Evolutionary conservation across 2,888 invertebrate species (phyloP).

Genomic region (Asteroscopus sphinx): DNA sequence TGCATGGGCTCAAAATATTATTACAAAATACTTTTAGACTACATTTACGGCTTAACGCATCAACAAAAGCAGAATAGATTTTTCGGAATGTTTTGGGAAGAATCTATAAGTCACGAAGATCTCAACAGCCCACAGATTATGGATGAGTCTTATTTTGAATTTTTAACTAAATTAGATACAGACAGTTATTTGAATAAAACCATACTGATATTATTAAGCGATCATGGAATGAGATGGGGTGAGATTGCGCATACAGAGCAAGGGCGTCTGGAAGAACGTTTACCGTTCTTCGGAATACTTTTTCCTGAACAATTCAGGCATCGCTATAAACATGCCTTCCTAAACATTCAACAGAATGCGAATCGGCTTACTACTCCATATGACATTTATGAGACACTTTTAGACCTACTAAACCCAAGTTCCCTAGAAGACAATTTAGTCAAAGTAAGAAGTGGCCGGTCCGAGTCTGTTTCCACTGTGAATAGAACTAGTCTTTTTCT

Average conservation of each 20-base stretch:
- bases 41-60: slow-evolving; percentile 90
- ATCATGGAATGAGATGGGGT: slow-evolving; percentile 97
- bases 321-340: slow-evolving; percentile 89
- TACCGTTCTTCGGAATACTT: slow-evolving; percentile 93
- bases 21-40: slow-evolving; percentile 92
- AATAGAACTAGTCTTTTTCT: slow-evolving; percentile 93
- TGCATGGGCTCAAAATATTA: slow-evolving; percentile 92
- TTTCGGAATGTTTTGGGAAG: slow-evolving; percentile 95
- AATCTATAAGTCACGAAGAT: slow-evolving; percentile 94
- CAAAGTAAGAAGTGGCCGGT: slow-evolving; percentile 66
- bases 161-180: slow-evolving; percentile 86
- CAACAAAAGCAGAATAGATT: slow-evolving; percentile 88
- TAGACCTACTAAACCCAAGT: slow-evolving; percentile 90
- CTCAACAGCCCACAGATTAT: slow-evolving; percentile 93
- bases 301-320: slow-evolving; percentile 92
- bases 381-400: slow-evolving; percentile 94
- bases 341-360: slow-evolving; percentile 91
- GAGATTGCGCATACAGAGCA: slow-evolving; percentile 94
- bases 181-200: slow-evolving; percentile 90
- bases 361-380: slow-evolving; percentile 92
- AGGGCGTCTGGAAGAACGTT: slow-evolving; percentile 94
- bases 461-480: slow-evolving; percentile 70
- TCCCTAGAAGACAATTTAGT: slow-evolving; percentile 62
- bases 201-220: slow-evolving; percentile 93
- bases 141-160: slow-evolving; percentile 90